Evolutionary conservation across 2,797 vertebrate genomes (phyloP).

Genomic region (Syndactyla subalaris): DNA sequence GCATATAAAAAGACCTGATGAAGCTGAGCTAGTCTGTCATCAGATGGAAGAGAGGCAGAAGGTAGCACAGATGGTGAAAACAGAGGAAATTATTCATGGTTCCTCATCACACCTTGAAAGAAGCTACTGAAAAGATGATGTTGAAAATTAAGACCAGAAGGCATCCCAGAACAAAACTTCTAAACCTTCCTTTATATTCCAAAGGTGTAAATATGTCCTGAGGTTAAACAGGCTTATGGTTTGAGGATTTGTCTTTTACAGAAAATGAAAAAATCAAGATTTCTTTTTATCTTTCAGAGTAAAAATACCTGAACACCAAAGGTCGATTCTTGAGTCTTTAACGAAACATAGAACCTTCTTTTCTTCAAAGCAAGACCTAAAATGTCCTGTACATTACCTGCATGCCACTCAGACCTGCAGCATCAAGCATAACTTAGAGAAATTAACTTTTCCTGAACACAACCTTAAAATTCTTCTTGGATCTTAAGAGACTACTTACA

Average conservation of each 20-base stretch:
- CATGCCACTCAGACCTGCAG: not conserved
- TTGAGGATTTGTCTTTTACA: not conserved
- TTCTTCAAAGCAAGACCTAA: not conserved
- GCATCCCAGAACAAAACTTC: constrained; percentile 36
- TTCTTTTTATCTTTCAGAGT: not conserved
- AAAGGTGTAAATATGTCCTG: constrained; percentile 32
- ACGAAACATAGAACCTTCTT: not conserved
- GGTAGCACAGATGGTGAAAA: constrained; percentile 66
- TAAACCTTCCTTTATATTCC: constrained; percentile 28
- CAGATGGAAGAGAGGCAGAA: constrained; percentile 57
- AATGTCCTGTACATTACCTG: not conserved
- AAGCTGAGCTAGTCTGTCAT: constrained; percentile 49
- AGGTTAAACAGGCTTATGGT: constrained; percentile 48
- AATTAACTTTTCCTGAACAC: not conserved
- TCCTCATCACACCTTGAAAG: constrained; percentile 53
- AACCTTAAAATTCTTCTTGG: not conserved
- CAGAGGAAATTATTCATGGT: constrained; percentile 67
- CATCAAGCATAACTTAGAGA: not conserved
- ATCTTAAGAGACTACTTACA: not conserved
- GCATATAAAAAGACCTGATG: constrained; percentile 57
- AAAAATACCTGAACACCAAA: constrained; percentile 7
- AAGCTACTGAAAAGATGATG: constrained; percentile 49
- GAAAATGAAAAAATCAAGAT: not conserved
- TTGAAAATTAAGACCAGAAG: constrained; percentile 66
- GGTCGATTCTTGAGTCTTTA: not conserved